Percentiles rank a stretch among this genome's conserved stretches.
These are phyloP conservation scores for Sphenodon punctatus DNA, from an alignment of 2,797 vertebrate genomes.

Conservation along the genomic window DNA sequence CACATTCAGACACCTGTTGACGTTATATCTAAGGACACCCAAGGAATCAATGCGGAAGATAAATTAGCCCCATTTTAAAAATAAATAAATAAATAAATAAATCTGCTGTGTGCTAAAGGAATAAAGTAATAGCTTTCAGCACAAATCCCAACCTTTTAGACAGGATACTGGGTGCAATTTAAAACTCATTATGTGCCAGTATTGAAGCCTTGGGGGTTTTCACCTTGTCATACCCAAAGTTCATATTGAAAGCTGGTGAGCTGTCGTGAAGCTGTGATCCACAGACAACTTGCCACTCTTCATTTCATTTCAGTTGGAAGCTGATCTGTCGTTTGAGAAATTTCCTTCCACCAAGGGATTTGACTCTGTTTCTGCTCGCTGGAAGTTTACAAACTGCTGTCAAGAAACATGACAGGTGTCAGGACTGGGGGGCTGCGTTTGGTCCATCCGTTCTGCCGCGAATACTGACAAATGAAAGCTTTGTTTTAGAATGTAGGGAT, in stretches of 20 bases:
- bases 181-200: slow-evolving; percentile 41
- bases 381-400: background rate
- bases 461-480: background rate
- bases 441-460: background rate
- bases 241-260: slow-evolving; percentile 28
- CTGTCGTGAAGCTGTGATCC: slow-evolving; percentile 55
- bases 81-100: too few species aligned
- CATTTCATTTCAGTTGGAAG: background rate
- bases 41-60: accelerated
- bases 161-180: slow-evolving; percentile 25
- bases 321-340: background rate
- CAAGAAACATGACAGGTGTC: accelerated
- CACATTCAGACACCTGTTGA: too few species aligned
- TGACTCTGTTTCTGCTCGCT: background rate
- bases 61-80: too few species aligned
- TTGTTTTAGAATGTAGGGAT: too few species aligned
- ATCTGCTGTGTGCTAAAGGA: background rate
- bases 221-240: background rate
- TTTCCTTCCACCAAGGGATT: background rate
- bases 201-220: background rate
- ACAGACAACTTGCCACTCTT: background rate
- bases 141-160: background rate
- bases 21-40: too few species aligned
- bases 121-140: background rate
- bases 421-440: accelerated